These are phyloP conservation scores for Mactromeris polynyma DNA, from an alignment of 2,888 invertebrate species.

Conservation along the genomic window DNA sequence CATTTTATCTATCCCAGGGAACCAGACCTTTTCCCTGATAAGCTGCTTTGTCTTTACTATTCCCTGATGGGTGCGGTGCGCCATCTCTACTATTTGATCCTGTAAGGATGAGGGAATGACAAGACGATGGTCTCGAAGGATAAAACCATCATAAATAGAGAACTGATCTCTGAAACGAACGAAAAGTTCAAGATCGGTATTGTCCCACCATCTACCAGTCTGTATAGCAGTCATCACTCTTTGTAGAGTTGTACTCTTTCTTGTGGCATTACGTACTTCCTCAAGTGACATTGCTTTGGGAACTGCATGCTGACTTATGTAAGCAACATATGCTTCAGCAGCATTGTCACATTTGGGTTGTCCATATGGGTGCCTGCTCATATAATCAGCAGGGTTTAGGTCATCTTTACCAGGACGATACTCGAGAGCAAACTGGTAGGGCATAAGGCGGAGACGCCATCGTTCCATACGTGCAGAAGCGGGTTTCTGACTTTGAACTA, in stretches of 20 bases:
- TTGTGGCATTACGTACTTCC: no score
- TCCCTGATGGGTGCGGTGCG: conserved; percentile 49
- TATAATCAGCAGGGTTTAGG: no score
- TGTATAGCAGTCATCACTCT: conserved; percentile 57
- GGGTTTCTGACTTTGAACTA: no score
- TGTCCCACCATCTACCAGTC: conserved; percentile 45
- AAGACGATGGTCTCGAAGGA: conserved; percentile 45
- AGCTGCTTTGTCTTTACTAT: no score
- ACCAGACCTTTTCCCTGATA: no score
- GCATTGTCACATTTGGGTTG: conserved; percentile 40
- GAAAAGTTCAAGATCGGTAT: conserved; percentile 14
- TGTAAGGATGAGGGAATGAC: conserved; percentile 53
- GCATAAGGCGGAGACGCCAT: no score
- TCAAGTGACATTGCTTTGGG: no score
- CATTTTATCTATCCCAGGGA: conserved; percentile 68
- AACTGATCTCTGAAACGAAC: conserved; percentile 37
- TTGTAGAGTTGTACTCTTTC: no score
- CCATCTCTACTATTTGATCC: conserved; percentile 46
- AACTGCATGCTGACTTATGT: no score
- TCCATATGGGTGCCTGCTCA: conserved; percentile 67
- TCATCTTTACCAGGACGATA: conserved; percentile 69
- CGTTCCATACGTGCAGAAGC: no score
- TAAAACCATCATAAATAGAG: conserved; percentile 49
- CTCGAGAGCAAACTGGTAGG: no score
- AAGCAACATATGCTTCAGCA: no score